Evolutionary conservation across 1,140 invertebrate species (phyloP), one percentile per base, ranked within the genome.

Genomic region (Adoxophyes honmai): DNA sequence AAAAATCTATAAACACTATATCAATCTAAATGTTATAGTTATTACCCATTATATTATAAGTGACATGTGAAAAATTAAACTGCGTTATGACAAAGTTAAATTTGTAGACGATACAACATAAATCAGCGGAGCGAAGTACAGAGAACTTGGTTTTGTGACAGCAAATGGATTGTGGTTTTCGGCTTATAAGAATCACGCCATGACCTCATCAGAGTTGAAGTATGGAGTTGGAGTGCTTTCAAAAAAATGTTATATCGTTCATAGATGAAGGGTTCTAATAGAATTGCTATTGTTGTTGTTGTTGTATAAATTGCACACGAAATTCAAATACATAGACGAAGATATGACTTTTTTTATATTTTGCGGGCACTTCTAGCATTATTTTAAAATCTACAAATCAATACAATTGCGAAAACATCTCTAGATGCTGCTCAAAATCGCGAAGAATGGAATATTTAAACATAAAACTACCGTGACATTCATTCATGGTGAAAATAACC

Each of bases 31-130:
- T 60, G 59, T 57, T 56, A 48, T 38, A 60, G 36, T 48, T 48
- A 56, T 52, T 44, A 34, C 36, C 34, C 13, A 52, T 60, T 52
- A 55, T 51, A 66, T 60, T 58, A 54, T 44, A 72, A 62, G 37
- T 65, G 64, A 64, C 67, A 51, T 62, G 57, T 64, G 59, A 70
- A 64, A 59, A 60, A 66, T 70, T 60, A 64, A 64, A 66, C 66
- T 62, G 38, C 52, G 44, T 28, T 37, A 9, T 1, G 39, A 53
- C 54, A 57, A 66, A 60, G 4, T 52, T 62, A 64, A 4, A 52
- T 62, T 56, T 60, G 33, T 39, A 35, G 33, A 15, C 16, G 6
- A 37, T 48, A 3, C 21, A 38, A 38, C 7, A 18, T 18, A 14
- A 14, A 15, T 38, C 8, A 2, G 14, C 18, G 15, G 6, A 44